A percentile compares a stretch with the other conserved stretches of the same genome.
These are phyloP conservation scores for Linnaemya vulpina DNA, from an alignment of 2,888 invertebrate species.

Conservation along the genomic window DNA sequence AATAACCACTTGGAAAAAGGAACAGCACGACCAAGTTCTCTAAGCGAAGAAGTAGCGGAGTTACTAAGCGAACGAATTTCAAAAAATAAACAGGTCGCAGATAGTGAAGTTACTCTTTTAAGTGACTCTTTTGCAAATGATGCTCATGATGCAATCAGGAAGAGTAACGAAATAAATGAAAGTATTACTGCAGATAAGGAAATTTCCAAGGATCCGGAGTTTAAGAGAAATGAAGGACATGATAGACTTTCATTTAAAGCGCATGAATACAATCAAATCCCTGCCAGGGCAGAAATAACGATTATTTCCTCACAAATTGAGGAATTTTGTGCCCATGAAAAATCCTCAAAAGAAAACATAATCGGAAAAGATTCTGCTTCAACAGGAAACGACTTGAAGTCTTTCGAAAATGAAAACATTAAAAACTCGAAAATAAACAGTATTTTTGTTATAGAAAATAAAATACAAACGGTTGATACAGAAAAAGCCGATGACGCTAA, in stretches of 20 bases:
- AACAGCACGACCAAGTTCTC: not conserved
- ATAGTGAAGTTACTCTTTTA: not conserved
- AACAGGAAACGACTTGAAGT: not conserved
- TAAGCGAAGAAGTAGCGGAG: slow-evolving; percentile 55
- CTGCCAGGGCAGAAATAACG: not conserved
- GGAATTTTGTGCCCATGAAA: not conserved
- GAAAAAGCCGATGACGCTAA: not conserved
- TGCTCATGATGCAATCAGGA: not conserved
- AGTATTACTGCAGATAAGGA: not conserved
- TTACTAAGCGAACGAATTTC: not conserved
- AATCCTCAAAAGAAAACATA: not conserved
- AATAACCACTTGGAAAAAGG: not conserved
- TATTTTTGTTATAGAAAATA: not conserved
- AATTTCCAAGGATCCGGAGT: not conserved
- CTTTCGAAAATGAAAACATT: not conserved
- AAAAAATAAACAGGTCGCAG: not conserved
- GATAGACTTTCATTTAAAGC: not conserved
- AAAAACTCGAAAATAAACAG: not conserved
- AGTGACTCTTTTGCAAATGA: not conserved
- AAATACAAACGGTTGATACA: not conserved
- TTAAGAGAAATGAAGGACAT: not conserved
- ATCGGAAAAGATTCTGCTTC: not conserved
- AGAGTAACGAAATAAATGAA: not conserved
- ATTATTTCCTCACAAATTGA: not conserved
- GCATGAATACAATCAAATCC: not conserved